phyloP scores from a whole-genome alignment of 1,140 invertebrate species.

The Fopius arisanus region DNA sequence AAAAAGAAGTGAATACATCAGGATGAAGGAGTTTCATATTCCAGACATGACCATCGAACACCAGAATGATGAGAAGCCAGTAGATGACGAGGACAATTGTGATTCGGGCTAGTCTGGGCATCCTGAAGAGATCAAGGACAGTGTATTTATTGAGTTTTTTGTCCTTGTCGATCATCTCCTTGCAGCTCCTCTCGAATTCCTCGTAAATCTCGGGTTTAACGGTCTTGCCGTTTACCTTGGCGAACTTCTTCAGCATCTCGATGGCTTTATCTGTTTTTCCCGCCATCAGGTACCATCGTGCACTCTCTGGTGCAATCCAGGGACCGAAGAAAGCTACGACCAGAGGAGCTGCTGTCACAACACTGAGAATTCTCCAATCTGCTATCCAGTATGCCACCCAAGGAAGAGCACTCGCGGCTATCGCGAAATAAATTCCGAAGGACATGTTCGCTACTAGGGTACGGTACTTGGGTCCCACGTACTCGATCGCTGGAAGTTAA shows the following conservation, averaged over 20 bases:
- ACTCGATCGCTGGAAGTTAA: constrained; percentile 77
- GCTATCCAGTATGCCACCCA: constrained; percentile 82
- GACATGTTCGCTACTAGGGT: constrained; percentile 89
- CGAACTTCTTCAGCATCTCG: constrained; percentile 80
- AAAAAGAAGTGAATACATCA: constrained; percentile 85
- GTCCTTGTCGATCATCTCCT: constrained; percentile 71
- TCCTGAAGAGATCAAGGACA: constrained; percentile 79
- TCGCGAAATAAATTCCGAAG: constrained; percentile 86
- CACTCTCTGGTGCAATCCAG: constrained; percentile 83
- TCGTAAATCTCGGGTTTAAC: constrained; percentile 77
- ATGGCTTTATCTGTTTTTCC: constrained; percentile 81
- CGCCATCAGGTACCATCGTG: constrained; percentile 81
- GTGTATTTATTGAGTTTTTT: constrained; percentile 74
- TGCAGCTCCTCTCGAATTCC: constrained; percentile 75
- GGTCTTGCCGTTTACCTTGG: constrained; percentile 77
- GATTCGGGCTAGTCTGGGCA: constrained; percentile 75
- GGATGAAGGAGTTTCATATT: constrained; percentile 82
- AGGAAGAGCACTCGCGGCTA: constrained; percentile 78
- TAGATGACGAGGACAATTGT: constrained; percentile 79
- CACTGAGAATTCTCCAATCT: constrained; percentile 79
- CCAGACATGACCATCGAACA: constrained; percentile 87
- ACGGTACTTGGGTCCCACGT: constrained; percentile 84
- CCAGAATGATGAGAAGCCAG: constrained; percentile 84
- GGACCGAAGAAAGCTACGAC: constrained; percentile 74
- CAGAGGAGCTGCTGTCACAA: constrained; percentile 78